Evolutionary conservation across 2,888 invertebrate genomes (phyloP).

Genomic region (Cheiracanthium punctorium): DNA sequence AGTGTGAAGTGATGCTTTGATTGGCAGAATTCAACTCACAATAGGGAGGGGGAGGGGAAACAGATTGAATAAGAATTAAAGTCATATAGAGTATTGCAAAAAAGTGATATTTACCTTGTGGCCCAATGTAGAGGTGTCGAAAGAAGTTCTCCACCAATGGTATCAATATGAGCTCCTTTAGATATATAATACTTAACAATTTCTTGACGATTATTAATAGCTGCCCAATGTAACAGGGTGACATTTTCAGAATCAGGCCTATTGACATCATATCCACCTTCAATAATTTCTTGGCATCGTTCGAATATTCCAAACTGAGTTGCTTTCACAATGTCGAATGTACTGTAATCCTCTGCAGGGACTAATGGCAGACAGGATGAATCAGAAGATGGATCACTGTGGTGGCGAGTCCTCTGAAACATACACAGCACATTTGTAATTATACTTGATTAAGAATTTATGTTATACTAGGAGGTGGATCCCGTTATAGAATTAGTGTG

Average conservation of each 20-base stretch:
- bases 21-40: too few relatives aligned
- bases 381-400: slow-evolving; percentile 66
- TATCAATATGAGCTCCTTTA: slow-evolving; percentile 92
- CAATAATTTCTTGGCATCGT: slow-evolving; percentile 84
- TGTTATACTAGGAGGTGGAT: too few relatives aligned
- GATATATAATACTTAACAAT: slow-evolving; percentile 91
- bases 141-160: slow-evolving; percentile 94
- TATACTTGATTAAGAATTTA: too few relatives aligned
- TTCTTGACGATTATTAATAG: slow-evolving; percentile 96
- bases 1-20: too few relatives aligned
- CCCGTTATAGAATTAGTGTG: too few relatives aligned
- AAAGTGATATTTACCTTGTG: slow-evolving; percentile 80
- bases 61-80: too few relatives aligned
- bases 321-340: slow-evolving; percentile 93
- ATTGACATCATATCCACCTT: slow-evolving; percentile 95
- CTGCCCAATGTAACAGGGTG: slow-evolving; percentile 98
- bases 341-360: slow-evolving; percentile 61
- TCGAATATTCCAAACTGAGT: slow-evolving; percentile 95
- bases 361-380: slow-evolving; percentile 44
- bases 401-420: slow-evolving; percentile 54
- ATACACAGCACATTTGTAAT: too few relatives aligned
- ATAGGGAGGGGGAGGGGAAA: too few relatives aligned
- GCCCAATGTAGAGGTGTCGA: slow-evolving; percentile 99
- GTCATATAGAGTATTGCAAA: too few relatives aligned
- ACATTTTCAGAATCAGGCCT: slow-evolving; percentile 94